Percentiles rank a stretch among this genome's conserved stretches.
Conservation (phyloP, 2,113 vertebrate species). For the Brienomyrus brachyistius region DNA sequence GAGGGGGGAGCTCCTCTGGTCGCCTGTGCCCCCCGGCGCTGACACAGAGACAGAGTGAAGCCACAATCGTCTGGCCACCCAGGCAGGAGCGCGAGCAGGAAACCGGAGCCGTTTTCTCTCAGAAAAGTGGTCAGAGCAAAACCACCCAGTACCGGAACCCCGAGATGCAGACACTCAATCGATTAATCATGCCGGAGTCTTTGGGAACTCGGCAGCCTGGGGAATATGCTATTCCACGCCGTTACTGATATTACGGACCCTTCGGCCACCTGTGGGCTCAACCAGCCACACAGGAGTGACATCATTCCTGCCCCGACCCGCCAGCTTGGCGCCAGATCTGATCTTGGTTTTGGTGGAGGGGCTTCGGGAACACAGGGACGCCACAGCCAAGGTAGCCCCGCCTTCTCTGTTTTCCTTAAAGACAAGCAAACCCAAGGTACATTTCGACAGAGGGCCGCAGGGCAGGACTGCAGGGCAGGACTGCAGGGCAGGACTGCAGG, state of each 20-base stretch:
- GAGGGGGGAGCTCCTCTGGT: neutral
- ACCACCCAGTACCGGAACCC: neutral
- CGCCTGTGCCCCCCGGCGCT: neutral
- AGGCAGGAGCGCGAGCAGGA: neutral
- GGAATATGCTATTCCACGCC: neutral
- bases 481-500: too few relatives aligned
- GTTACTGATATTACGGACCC: conserved; percentile 1
- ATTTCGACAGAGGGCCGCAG: neutral
- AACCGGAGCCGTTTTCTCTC: neutral
- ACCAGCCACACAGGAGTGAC: conserved; percentile 20
- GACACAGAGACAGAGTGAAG: neutral
- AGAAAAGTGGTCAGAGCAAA: neutral
- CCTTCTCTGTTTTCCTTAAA: neutral
- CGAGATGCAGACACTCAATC: neutral
- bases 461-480: too few relatives aligned
- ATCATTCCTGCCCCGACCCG: neutral
- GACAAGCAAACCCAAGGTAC: neutral
- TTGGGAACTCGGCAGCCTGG: neutral
- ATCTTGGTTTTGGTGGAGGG: neutral
- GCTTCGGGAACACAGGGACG: neutral
- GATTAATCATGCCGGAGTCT: neutral
- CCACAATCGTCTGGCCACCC: neutral
- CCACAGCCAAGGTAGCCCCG: neutral
- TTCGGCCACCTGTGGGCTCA: neutral
- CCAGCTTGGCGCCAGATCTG: neutral